Evolutionary conservation across 2,797 vertebrate genomes (phyloP).

Genomic region (Pempheris klunzingeri): DNA sequence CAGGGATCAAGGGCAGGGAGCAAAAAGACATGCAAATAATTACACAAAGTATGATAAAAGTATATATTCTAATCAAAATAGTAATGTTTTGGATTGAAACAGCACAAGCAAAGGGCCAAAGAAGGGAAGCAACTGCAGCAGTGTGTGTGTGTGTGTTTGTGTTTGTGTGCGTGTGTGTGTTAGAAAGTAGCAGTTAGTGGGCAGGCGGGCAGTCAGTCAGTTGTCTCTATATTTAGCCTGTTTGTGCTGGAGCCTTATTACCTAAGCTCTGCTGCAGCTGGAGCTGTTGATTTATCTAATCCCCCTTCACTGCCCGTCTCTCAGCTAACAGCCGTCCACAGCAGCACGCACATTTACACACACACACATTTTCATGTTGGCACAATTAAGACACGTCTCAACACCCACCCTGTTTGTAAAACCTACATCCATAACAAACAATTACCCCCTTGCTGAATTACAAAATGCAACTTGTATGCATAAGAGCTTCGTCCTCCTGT

Average conservation of each 20-base stretch:
- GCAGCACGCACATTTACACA: conserved; percentile 13
- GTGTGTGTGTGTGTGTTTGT: conserved; percentile 26
- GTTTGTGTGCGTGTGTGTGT: conserved; percentile 41
- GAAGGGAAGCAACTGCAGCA: conserved; percentile 16
- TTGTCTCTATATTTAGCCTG: conserved; percentile 82
- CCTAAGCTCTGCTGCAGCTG: conserved; percentile 81
- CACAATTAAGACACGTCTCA: conserved; percentile 61
- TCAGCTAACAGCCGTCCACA: conserved; percentile 52
- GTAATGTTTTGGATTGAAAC: conserved; percentile 19
- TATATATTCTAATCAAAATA: not conserved
- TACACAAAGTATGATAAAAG: conserved; percentile 10
- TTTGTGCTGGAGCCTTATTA: conserved; percentile 78
- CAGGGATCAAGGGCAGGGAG: conserved; percentile 35
- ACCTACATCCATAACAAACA: conserved; percentile 56
- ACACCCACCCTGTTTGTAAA: conserved; percentile 58
- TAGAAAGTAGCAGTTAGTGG: conserved; percentile 71
- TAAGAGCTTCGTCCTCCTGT: conserved; percentile 17
- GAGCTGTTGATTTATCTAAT: conserved; percentile 82
- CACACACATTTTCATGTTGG: conserved; percentile 36
- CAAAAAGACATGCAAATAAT: not conserved
- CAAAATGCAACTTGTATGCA: conserved; percentile 44
- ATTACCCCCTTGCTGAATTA: conserved; percentile 40
- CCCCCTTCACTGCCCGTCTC: conserved; percentile 69
- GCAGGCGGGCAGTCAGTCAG: conserved; percentile 73
- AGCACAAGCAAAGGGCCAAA: conserved; percentile 24